A percentile compares a stretch with the other conserved stretches of the same genome.
phyloP scores from a whole-genome alignment of 2,888 invertebrate species.

The Melangyna quadrimaculata region DNA sequence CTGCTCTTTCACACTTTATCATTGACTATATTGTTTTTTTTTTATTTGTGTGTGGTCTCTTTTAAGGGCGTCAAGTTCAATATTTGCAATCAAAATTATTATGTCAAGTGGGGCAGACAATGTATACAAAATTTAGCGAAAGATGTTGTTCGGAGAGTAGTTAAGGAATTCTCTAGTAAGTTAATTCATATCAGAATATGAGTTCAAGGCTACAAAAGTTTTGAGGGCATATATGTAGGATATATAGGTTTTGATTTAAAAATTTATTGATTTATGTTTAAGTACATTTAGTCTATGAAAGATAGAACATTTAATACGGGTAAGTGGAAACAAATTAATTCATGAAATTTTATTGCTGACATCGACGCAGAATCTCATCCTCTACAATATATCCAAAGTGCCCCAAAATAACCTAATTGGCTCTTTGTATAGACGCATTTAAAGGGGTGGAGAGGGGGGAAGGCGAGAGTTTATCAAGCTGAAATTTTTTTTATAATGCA shows the following conservation, averaged over 20 bases:
- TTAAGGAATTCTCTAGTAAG: background rate
- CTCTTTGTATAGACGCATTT: too few species aligned
- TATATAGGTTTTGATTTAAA: background rate
- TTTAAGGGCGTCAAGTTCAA: constrained; percentile 44
- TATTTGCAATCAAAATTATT: constrained; percentile 41
- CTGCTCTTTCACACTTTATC: background rate
- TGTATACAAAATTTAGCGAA: background rate
- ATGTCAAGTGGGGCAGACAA: constrained; percentile 22
- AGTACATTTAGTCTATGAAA: too few species aligned
- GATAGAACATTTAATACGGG: too few species aligned
- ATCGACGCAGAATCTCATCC: too few species aligned
- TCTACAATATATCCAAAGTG: too few species aligned
- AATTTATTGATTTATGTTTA: background rate
- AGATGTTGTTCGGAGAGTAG: background rate
- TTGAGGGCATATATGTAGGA: background rate
- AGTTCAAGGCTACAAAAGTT: background rate
- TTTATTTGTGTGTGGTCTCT: background rate
- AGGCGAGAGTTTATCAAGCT: too few species aligned
- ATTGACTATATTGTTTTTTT: constrained; percentile 3
- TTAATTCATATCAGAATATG: background rate
- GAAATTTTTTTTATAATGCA: too few species aligned
- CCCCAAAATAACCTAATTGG: too few species aligned
- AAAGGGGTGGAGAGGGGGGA: too few species aligned
- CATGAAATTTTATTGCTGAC: too few species aligned
- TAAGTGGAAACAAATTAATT: too few species aligned